Conservation (phyloP, 1,140 invertebrate genomes). For the Macrocentrus cingulum region DNA sequence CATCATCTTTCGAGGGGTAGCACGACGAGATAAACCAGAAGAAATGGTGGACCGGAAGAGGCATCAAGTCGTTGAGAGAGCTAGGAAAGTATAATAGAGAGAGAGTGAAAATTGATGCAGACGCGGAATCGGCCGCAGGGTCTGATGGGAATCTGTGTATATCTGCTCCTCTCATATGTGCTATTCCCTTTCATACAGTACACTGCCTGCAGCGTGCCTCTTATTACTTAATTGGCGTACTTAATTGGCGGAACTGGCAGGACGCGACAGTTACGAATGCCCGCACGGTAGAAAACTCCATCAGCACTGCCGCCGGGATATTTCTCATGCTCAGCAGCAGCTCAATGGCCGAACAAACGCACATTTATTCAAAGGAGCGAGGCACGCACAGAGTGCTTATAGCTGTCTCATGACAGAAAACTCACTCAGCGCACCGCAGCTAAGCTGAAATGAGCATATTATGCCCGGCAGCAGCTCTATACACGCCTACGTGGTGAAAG, state of each 20-base stretch:
- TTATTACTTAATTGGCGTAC: conserved; percentile 1
- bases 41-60: conserved; percentile 11
- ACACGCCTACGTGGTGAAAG: conserved; percentile 28
- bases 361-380: too few species aligned
- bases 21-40: too few species aligned
- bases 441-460: too few species aligned
- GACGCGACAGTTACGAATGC: neutral
- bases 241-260: conserved; percentile 17
- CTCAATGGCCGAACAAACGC: too few species aligned
- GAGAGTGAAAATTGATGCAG: conserved; percentile 16
- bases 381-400: too few species aligned
- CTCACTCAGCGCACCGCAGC: too few species aligned
- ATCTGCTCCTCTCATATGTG: neutral
- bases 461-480: neutral
- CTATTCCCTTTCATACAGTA: conserved; percentile 3
- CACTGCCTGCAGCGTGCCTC: neutral
- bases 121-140: neutral
- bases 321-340: too few species aligned
- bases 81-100: conserved; percentile 14
- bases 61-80: neutral
- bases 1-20: too few species aligned
- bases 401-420: too few species aligned
- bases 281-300: too few species aligned
- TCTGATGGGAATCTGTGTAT: conserved; percentile 7
- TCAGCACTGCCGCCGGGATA: too few species aligned